Conservation (phyloP, 2,113 vertebrate genomes). For the Brachionichthys hirsutus region DNA sequence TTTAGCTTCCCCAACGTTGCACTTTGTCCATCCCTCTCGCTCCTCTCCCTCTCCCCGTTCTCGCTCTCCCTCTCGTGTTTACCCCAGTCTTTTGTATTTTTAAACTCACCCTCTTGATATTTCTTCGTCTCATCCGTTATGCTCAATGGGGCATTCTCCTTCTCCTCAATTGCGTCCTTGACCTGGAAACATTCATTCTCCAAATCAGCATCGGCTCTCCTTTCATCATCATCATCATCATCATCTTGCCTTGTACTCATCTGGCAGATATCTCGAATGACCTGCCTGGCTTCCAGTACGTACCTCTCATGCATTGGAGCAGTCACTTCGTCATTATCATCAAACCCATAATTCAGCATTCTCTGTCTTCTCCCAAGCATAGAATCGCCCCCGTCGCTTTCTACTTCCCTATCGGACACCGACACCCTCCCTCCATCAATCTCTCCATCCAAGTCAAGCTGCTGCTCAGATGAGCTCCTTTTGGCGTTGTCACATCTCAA, state of each 20-base stretch:
- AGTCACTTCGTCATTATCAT: constrained; percentile 73
- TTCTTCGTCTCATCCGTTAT: constrained; percentile 31
- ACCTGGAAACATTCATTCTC: constrained; percentile 39
- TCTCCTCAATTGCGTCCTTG: constrained; percentile 36
- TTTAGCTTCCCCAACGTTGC: constrained; percentile 58
- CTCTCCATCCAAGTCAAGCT: constrained; percentile 74
- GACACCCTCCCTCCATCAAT: constrained; percentile 60
- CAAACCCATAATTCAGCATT: constrained; percentile 62
- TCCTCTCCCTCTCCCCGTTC: constrained; percentile 57
- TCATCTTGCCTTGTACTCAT: constrained; percentile 85
- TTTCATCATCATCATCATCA: constrained; percentile 62
- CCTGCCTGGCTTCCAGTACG: constrained; percentile 91
- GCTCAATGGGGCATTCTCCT: constrained; percentile 7
- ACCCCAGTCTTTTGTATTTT: constrained; percentile 53
- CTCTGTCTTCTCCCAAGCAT: constrained; percentile 45
- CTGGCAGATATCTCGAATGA: constrained; percentile 93
- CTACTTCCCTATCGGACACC: constrained; percentile 71
- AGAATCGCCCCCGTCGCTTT: constrained; percentile 72
- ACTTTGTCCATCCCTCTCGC: constrained; percentile 63
- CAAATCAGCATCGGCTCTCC: constrained; percentile 11
- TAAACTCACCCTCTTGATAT: constrained; percentile 36
- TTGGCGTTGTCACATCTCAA: constrained; percentile 74
- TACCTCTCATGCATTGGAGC: constrained; percentile 88
- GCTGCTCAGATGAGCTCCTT: constrained; percentile 89
- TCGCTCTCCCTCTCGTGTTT: constrained; percentile 67